A percentile compares a stretch with the other conserved stretches of the same genome.
Evolutionary conservation across 2,797 vertebrate species (phyloP).

Genomic region (Sciaenops ocellatus): DNA sequence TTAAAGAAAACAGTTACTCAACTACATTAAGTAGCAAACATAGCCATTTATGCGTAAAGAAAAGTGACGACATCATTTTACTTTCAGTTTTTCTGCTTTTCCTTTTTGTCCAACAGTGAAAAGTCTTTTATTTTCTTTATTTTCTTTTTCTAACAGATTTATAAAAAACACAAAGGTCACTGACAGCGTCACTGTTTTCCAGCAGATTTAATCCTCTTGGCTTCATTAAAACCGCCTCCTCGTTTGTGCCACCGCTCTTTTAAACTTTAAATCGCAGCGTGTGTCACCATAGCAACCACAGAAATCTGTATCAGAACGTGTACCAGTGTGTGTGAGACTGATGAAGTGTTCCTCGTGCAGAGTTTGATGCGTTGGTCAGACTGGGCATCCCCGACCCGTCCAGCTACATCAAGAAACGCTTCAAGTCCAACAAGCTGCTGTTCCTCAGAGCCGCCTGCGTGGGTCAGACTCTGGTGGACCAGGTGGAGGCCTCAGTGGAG

Average conservation of each 20-base stretch:
- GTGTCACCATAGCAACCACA: neutral
- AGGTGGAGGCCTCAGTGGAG: slow-evolving; percentile 95
- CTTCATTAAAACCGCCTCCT: neutral
- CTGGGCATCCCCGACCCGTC: slow-evolving; percentile 94
- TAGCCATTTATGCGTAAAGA: neutral
- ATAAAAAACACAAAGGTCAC: neutral
- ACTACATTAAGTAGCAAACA: neutral
- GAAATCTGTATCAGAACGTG: neutral
- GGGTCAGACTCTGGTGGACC: slow-evolving; percentile 91
- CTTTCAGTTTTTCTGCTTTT: neutral
- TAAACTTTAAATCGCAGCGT: neutral
- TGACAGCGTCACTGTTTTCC: neutral
- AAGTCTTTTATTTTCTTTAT: neutral
- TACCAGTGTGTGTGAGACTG: neutral
- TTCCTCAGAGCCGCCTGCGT: slow-evolving; percentile 92
- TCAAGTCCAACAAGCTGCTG: slow-evolving; percentile 89
- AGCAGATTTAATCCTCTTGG: neutral
- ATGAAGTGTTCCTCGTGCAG: slow-evolving; percentile 71
- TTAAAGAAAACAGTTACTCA: too few species aligned
- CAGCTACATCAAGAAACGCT: slow-evolving; percentile 94
- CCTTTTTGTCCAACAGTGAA: neutral
- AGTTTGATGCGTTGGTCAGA: slow-evolving; percentile 92
- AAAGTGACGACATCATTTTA: neutral
- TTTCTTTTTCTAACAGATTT: neutral
- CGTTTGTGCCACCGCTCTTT: neutral